These are phyloP conservation scores for Gracilinanus agilis DNA, from an alignment of 2,113 vertebrate genomes.

Conservation along the genomic window DNA sequence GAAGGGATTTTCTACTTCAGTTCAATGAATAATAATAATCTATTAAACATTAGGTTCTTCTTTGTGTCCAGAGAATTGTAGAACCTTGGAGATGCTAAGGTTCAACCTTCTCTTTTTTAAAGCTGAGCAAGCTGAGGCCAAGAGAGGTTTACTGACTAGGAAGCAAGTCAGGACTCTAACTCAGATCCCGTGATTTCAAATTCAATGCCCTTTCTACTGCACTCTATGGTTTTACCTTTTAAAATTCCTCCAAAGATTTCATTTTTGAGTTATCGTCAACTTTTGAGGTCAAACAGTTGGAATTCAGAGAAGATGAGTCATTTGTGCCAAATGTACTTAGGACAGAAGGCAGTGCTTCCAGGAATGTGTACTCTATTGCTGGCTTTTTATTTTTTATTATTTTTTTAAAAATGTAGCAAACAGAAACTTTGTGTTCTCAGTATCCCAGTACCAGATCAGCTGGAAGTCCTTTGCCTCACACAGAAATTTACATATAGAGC, in stretches of 20 bases:
- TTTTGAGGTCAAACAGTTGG: neutral
- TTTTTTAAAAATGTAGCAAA: neutral
- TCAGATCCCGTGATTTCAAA: neutral
- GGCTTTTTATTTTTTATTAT: neutral
- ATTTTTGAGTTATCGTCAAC: neutral
- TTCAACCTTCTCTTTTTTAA: neutral
- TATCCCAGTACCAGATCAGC: neutral
- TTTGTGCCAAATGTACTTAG: neutral
- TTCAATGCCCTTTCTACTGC: neutral
- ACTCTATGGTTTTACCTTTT: neutral
- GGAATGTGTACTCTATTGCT: neutral
- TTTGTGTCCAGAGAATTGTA: neutral
- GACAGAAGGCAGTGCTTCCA: neutral
- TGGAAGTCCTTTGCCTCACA: too few species aligned
- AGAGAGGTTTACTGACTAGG: neutral
- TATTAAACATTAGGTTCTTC: neutral
- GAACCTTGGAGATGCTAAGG: neutral
- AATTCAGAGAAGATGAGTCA: neutral
- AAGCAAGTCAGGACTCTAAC: neutral
- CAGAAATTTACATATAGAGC: neutral
- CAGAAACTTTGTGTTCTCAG: neutral
- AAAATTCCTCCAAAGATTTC: neutral
- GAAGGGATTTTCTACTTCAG: neutral
- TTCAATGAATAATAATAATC: neutral
- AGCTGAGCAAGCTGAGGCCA: neutral